Percentiles rank a stretch among this genome's conserved stretches.
Evolutionary conservation across 2,888 invertebrate genomes (phyloP).

Genomic region (Cantharis rustica): DNA sequence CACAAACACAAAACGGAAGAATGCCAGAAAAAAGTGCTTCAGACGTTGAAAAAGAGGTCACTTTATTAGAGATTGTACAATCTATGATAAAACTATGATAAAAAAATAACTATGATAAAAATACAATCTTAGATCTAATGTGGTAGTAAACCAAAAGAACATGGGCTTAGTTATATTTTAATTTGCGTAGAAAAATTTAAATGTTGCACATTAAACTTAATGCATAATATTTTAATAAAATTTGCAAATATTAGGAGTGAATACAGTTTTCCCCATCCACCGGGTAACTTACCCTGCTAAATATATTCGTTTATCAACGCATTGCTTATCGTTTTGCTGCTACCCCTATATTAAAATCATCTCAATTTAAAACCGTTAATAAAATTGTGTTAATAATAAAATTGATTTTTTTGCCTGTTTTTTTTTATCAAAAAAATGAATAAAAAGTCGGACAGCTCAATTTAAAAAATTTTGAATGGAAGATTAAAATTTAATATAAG

Average conservation of each 20-base stretch:
- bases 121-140: not conserved
- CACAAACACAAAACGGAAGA: too few species aligned
- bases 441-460: not conserved
- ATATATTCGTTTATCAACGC: not conserved
- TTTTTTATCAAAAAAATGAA: not conserved
- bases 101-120: too few species aligned
- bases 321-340: not conserved
- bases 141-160: too few species aligned
- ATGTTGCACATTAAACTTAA: not conserved
- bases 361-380: not conserved
- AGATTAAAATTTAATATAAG: not conserved
- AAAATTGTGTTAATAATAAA: not conserved
- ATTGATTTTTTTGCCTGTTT: not conserved
- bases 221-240: not conserved
- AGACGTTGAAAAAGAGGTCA: too few species aligned
- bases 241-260: not conserved
- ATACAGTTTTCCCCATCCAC: not conserved
- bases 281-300: not conserved
- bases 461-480: not conserved
- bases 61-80: too few species aligned
- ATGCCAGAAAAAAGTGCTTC: too few species aligned
- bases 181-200: not conserved
- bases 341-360: not conserved
- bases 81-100: too few species aligned
- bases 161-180: too few species aligned